Conservation (phyloP, 64 coral and sea anemone species). For the Platygyra sinensis region DNA sequence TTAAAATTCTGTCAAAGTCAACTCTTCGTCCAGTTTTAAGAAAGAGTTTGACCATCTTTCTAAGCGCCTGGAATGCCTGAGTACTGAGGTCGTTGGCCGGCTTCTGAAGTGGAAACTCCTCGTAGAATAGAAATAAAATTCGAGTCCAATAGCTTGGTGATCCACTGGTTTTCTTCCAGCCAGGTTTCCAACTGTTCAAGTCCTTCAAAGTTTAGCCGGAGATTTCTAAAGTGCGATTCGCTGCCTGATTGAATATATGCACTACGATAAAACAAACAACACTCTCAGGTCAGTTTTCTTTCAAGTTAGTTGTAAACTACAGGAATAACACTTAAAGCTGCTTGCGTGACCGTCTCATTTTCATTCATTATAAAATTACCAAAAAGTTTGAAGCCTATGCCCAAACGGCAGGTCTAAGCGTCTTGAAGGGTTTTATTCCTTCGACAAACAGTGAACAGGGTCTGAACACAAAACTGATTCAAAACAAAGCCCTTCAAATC, state of each 20-base stretch:
- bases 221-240: slow-evolving; percentile 59
- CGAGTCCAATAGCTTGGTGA: slow-evolving; percentile 64
- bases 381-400: no score
- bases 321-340: no score
- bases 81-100: slow-evolving; percentile 21
- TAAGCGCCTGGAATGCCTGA: slow-evolving; percentile 51
- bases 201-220: slow-evolving; percentile 73
- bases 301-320: no score
- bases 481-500: no score
- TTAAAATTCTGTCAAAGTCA: slow-evolving; percentile 74
- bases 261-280: slow-evolving; percentile 13
- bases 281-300: neutral
- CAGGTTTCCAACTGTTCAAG: slow-evolving; percentile 62
- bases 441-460: no score
- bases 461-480: no score
- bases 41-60: slow-evolving; percentile 65
- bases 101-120: slow-evolving; percentile 38
- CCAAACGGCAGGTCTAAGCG: no score
- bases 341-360: no score
- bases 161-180: slow-evolving; percentile 59
- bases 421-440: no score
- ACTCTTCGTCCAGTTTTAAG: slow-evolving; percentile 64
- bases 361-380: no score
- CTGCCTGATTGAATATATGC: slow-evolving; percentile 65
- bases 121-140: slow-evolving; percentile 60